A percentile compares a stretch with the other conserved stretches of the same genome.
Evolutionary conservation across 92 coral and sea anemone genomes (phyloP).

Genomic region (Epizoanthus rinbou): DNA sequence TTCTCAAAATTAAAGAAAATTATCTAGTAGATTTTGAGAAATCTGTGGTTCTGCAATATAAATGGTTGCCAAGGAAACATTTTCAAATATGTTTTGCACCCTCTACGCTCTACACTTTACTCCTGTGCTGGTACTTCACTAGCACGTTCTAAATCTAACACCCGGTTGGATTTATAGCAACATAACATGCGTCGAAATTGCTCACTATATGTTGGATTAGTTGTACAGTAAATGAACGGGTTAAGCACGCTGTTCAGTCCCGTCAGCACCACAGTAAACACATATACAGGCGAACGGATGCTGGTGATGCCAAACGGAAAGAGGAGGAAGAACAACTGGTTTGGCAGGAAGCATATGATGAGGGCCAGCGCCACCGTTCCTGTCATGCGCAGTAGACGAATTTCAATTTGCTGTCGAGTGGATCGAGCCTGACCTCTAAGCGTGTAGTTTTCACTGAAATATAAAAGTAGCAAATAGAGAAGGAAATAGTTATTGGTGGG

Average conservation of each 20-base stretch:
- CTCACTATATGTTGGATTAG: slow-evolving; percentile 1
- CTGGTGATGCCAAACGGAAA: neutral
- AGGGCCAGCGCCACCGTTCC: slow-evolving; percentile 27
- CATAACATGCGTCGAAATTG: neutral
- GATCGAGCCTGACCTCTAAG: neutral
- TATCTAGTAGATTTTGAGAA: no score
- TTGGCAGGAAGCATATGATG: slow-evolving; percentile 14
- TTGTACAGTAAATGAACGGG: slow-evolving; percentile 18
- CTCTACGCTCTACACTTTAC: no score
- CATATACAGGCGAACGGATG: neutral
- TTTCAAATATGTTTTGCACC: no score
- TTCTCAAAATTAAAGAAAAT: no score
- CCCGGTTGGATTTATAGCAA: neutral
- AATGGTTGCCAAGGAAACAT: no score
- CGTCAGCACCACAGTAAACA: slow-evolving; percentile 6
- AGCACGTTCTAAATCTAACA: neutral
- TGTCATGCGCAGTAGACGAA: slow-evolving; percentile 10
- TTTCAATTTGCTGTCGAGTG: neutral
- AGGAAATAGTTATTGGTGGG: no score
- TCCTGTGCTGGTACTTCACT: no score
- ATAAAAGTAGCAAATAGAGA: no score
- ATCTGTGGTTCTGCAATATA: no score
- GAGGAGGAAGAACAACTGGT: slow-evolving; percentile 25
- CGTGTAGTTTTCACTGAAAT: neutral
- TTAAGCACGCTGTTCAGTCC: slow-evolving; percentile 7